Base-by-base conservation (phyloP, 2,113 vertebrate species). In the Glaucomys volans region DNA sequence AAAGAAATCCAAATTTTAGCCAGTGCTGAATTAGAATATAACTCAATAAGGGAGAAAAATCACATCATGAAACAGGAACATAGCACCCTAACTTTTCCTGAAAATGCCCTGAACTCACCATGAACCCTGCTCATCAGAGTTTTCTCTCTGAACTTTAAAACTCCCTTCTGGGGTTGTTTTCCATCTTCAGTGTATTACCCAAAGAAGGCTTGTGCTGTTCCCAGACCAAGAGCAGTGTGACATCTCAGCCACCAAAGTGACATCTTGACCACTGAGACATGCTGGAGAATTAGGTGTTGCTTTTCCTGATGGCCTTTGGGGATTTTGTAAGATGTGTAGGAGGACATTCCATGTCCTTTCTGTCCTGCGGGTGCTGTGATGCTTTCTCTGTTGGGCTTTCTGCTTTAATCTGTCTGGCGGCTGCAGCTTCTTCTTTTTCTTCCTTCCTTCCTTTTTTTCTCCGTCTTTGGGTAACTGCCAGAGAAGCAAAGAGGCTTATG, bases 401-500 rank as follows among this genome's bases (percentile, higher is more conserved):
- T 80, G 89, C 24, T 47, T 85, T 85, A 64, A 40, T 87, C 82
- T 64, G 64, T 20, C 64, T 82, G 47, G 35, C 3, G 5, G 74
- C 40, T 28, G 59, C 40, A 62, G 59, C 59, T 62, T 6, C 57
- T 59, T 1, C 22, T 67, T 67, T 50, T 77, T 62, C 71, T 84
- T 72, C 67, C 6, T 18, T 50, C 67, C 20, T 17, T 85, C n/a
- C 18, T 47, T 28, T 74, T 74, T 81, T 54, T 47, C 57, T 9
- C 14, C 16, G 6, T 72, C 72, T 92, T 95, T 96, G 92, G 84
- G 67, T 76, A 84, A 28, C n/a, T 92, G 64, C 83, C 97, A 95
- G 44, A 72, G 84, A 79, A 75, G 83, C 42, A 72, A 91, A 92
- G 92, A 71, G 22, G 89, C 57, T 96, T 95, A 92, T 80, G 54